These are phyloP conservation scores for Melinaea marsaeus DNA, from an alignment of 2,888 invertebrate genomes.

Conservation along the genomic window DNA sequence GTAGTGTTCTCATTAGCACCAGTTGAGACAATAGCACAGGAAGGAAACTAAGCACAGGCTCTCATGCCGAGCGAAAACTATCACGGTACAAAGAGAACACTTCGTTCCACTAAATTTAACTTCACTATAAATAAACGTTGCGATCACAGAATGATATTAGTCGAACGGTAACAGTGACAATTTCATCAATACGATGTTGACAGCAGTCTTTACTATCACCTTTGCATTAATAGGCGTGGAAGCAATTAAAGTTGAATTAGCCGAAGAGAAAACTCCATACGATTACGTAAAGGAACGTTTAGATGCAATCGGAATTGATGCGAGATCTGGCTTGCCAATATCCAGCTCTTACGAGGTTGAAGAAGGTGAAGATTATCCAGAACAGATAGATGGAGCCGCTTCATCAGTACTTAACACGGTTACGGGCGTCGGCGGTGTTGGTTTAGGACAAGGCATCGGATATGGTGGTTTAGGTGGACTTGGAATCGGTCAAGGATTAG, in stretches of 20 bases:
- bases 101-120: slow-evolving; percentile 71
- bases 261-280: slow-evolving; percentile 66
- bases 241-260: slow-evolving; percentile 50
- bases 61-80: slow-evolving; percentile 62
- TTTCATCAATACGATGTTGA: slow-evolving; percentile 61
- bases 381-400: slow-evolving; percentile 65
- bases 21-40: slow-evolving; percentile 76
- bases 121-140: slow-evolving; percentile 71
- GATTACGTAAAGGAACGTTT: slow-evolving; percentile 67
- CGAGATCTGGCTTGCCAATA: slow-evolving; percentile 56
- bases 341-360: slow-evolving; percentile 78
- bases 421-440: slow-evolving; percentile 48
- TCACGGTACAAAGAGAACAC: slow-evolving; percentile 56
- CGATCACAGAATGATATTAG: slow-evolving; percentile 68
- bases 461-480: slow-evolving; percentile 41
- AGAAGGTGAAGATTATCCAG: slow-evolving; percentile 79
- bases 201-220: slow-evolving; percentile 49
- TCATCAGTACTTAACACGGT: slow-evolving; percentile 62
- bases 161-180: slow-evolving; percentile 55
- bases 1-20: slow-evolving; percentile 68
- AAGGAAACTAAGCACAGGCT: slow-evolving; percentile 67
- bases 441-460: slow-evolving; percentile 40
- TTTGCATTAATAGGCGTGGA: slow-evolving; percentile 49
- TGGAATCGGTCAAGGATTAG: slow-evolving; percentile 44
- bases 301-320: slow-evolving; percentile 55